phyloP scores from a whole-genome alignment of 2,113 vertebrate species.

The Archilochus colubris region DNA sequence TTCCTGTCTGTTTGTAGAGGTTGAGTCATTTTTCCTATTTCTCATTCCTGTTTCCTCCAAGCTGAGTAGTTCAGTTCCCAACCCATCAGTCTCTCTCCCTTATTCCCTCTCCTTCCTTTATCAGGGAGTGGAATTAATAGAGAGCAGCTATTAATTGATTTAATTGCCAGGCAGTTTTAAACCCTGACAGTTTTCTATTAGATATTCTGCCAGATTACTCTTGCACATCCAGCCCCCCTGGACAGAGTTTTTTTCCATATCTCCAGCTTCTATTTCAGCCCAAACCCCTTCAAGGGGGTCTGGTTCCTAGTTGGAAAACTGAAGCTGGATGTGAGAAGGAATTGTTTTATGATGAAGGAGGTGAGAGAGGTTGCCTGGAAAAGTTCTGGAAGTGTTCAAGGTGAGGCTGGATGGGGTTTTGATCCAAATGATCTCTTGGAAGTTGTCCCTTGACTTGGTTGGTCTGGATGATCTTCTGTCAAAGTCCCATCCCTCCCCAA shows the following conservation, averaged over 20 bases:
- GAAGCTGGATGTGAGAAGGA: not conserved
- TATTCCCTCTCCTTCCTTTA: too few species aligned
- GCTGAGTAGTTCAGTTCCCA: too few species aligned
- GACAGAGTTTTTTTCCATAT: not conserved
- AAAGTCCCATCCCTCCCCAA: rapidly evolving
- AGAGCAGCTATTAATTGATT: too few species aligned
- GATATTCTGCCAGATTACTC: not conserved
- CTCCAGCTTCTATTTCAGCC: not conserved
- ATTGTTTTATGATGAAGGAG: rapidly evolving
- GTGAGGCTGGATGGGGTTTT: rapidly evolving
- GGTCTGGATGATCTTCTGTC: rapidly evolving
- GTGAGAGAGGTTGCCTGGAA: not conserved
- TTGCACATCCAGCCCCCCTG: not conserved
- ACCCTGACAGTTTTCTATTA: not conserved
- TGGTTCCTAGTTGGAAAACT: too few species aligned
- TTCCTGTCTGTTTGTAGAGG: too few species aligned
- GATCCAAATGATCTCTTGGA: rapidly evolving
- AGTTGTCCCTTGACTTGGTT: too few species aligned
- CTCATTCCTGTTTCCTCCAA: too few species aligned
- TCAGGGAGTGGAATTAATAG: too few species aligned
- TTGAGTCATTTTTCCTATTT: too few species aligned
- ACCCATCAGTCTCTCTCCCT: too few species aligned
- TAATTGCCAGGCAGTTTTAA: too few species aligned
- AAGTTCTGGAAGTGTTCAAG: rapidly evolving
- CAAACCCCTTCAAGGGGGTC: not conserved